Evolutionary conservation across 2,888 invertebrate species (phyloP).

Genomic region (Cordylochernes scorpioides): DNA sequence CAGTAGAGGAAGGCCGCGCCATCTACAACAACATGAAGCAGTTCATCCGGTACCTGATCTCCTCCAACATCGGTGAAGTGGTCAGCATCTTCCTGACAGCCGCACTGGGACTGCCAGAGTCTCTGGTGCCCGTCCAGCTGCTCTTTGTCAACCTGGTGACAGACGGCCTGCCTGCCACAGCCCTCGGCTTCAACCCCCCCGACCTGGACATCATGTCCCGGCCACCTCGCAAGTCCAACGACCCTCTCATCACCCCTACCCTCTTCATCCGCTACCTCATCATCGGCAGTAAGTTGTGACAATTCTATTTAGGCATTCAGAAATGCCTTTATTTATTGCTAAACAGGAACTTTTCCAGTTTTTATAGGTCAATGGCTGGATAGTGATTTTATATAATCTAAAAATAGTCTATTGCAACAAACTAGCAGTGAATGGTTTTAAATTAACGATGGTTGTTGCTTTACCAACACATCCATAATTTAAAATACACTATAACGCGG

Average conservation of each 20-base stretch:
- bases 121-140: slow-evolving; percentile 94
- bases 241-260: slow-evolving; percentile 97
- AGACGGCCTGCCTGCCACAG: slow-evolving; percentile 80
- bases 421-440: no score
- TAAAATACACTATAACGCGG: no score
- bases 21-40: slow-evolving; percentile 99
- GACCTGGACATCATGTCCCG: slow-evolving; percentile 99
- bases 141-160: slow-evolving; percentile 99
- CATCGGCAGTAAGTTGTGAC: slow-evolving; percentile 24
- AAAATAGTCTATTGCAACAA: no score
- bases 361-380: no score
- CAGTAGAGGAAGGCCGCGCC: slow-evolving; percentile 98
- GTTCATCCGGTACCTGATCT: slow-evolving; percentile 98
- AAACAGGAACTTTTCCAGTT: no score
- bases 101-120: slow-evolving; percentile 96
- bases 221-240: slow-evolving; percentile 85
- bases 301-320: no score
- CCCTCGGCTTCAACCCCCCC: slow-evolving; percentile 98
- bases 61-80: slow-evolving; percentile 96
- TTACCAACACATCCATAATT: no score
- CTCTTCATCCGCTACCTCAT: slow-evolving; percentile 90
- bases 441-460: no score
- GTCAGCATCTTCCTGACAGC: slow-evolving; percentile 90
- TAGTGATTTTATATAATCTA: no score
- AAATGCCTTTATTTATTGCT: no score